Percentiles rank a stretch among this genome's conserved stretches.
phyloP scores from a whole-genome alignment of 2,888 invertebrate genomes.

The Lasius platythorax region DNA sequence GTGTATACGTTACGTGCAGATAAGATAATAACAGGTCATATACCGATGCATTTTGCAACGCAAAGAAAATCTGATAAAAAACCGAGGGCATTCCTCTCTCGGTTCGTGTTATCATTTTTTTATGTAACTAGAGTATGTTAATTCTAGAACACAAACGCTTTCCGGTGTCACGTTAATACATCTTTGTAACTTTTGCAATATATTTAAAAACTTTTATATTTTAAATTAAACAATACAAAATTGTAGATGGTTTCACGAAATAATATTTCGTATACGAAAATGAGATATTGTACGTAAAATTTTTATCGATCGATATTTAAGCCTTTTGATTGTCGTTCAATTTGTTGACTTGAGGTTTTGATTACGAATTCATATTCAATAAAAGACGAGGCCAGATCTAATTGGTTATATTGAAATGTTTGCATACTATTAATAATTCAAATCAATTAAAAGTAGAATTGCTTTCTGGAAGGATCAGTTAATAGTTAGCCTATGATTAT shows the following conservation, averaged over 20 bases:
- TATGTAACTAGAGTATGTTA: slow-evolving; percentile 23
- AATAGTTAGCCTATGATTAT: not conserved
- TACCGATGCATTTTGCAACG: slow-evolving; percentile 55
- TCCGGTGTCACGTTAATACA: not conserved
- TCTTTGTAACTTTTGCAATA: not conserved
- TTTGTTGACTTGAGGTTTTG: not conserved
- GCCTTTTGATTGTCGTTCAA: not conserved
- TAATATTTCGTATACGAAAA: not conserved
- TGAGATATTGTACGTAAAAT: not conserved
- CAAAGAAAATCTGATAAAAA: slow-evolving; percentile 54
- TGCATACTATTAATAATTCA: not conserved
- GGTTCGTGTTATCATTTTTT: not conserved
- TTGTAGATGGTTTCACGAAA: not conserved
- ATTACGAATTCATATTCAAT: not conserved
- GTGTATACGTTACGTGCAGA: slow-evolving; percentile 57
- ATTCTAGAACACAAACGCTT: not conserved
- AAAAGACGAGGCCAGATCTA: not conserved
- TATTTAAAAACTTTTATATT: not conserved
- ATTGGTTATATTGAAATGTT: not conserved
- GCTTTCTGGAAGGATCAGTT: not conserved
- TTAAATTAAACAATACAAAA: not conserved
- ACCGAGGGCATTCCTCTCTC: slow-evolving; percentile 23
- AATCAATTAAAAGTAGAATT: not conserved
- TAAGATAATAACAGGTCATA: slow-evolving; percentile 63
- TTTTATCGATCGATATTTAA: not conserved